Conservation (phyloP, 2,113 vertebrate species). For the Urocolius indicus region DNA sequence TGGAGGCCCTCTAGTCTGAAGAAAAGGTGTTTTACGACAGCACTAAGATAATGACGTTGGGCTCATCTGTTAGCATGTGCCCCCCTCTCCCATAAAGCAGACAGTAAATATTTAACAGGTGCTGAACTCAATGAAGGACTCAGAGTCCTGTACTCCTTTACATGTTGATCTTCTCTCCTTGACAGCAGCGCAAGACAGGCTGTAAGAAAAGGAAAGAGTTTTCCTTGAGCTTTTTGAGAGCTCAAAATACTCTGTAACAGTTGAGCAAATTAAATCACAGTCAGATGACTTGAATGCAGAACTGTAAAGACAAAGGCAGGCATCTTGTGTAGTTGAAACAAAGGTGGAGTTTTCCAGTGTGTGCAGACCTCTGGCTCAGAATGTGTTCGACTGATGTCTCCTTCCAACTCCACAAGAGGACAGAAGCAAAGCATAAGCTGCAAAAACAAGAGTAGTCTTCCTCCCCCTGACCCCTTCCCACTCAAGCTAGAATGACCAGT, state of each 20-base stretch:
- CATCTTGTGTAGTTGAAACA: background rate
- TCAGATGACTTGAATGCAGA: fast-evolving
- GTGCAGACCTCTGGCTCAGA: background rate
- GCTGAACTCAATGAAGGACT: background rate
- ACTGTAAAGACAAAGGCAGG: background rate
- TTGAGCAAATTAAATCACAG: background rate
- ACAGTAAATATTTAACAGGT: background rate
- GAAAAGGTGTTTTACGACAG: background rate
- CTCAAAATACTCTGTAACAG: background rate
- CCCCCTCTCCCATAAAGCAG: background rate
- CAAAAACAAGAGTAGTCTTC: background rate
- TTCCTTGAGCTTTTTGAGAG: background rate
- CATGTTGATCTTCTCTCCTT: background rate
- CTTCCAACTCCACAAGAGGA: background rate
- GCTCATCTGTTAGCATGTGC: background rate
- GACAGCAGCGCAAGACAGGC: background rate
- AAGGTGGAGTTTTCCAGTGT: background rate
- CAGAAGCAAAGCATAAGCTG: background rate
- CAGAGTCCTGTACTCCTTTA: background rate
- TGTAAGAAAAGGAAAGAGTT: background rate
- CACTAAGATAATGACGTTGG: background rate
- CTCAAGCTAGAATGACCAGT: background rate
- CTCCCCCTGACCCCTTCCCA: background rate
- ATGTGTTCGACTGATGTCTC: background rate
- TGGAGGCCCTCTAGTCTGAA: background rate